Evolutionary conservation across 2,797 vertebrate species (phyloP).

Genomic region (Microctenopoma stevenorrisi): DNA sequence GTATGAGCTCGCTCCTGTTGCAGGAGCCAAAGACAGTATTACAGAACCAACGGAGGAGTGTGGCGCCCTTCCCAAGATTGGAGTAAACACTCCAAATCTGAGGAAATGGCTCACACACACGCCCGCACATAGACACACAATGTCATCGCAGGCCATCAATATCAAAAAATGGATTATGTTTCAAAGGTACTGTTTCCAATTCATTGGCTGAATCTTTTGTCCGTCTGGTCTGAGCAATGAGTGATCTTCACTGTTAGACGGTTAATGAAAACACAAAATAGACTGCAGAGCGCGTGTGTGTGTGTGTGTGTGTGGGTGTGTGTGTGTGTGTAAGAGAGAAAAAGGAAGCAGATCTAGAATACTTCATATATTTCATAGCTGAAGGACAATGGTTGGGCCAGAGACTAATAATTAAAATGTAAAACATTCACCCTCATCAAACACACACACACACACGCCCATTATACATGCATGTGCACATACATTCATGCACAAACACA

Average conservation of each 20-base stretch:
- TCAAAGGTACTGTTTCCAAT: slow-evolving; percentile 26
- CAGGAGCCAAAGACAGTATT: slow-evolving; percentile 31
- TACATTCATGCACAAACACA: slow-evolving; percentile 19
- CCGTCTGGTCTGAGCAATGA: neutral
- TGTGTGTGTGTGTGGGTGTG: slow-evolving; percentile 25
- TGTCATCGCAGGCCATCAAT: slow-evolving; percentile 8
- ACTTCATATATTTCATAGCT: slow-evolving; percentile 43
- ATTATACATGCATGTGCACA: neutral
- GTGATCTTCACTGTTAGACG: slow-evolving; percentile 24
- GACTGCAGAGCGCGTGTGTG: slow-evolving; percentile 7
- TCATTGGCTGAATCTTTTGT: slow-evolving; percentile 24
- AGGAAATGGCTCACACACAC: slow-evolving; percentile 14
- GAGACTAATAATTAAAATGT: slow-evolving; percentile 37
- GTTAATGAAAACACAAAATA: slow-evolving; percentile 45
- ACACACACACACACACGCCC: neutral
- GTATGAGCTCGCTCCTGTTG: slow-evolving; percentile 35
- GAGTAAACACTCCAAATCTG: slow-evolving; percentile 43
- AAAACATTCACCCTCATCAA: slow-evolving; percentile 25
- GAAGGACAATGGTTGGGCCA: slow-evolving; percentile 32
- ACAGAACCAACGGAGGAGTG: slow-evolving; percentile 38
- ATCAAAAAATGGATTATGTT: slow-evolving; percentile 34
- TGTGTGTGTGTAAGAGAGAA: neutral
- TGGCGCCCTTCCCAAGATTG: slow-evolving; percentile 31
- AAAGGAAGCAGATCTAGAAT: neutral
- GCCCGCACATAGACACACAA: slow-evolving; percentile 2